These are phyloP conservation scores for Hypena proboscidalis DNA, from an alignment of 2,888 invertebrate genomes.

Conservation along the genomic window DNA sequence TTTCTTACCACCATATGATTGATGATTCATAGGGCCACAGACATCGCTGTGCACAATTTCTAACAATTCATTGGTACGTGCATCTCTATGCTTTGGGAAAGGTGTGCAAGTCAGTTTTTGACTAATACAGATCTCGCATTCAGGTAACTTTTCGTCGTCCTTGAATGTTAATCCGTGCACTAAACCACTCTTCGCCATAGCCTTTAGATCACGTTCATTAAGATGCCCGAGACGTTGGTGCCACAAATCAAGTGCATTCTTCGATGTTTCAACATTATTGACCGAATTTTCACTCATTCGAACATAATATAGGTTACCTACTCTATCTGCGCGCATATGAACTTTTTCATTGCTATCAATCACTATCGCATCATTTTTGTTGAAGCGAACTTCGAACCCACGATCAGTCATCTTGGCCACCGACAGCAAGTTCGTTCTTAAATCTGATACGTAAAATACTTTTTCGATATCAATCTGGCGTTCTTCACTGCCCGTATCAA, in stretches of 20 bases:
- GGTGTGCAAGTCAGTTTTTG: slow-evolving; percentile 7
- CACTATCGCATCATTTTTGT: slow-evolving; percentile 12
- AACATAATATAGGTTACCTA: slow-evolving; percentile 11
- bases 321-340: slow-evolving; percentile 18
- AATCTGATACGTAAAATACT: slow-evolving; percentile 20
- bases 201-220: slow-evolving; percentile 10
- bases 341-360: slow-evolving; percentile 14
- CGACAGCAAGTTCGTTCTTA: too few relatives aligned
- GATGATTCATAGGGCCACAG: too few relatives aligned
- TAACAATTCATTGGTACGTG: too few relatives aligned
- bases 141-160: too few relatives aligned
- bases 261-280: slow-evolving; percentile 12
- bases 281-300: slow-evolving; percentile 11
- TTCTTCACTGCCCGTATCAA: slow-evolving; percentile 2
- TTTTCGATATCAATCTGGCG: slow-evolving; percentile 14
- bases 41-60: too few relatives aligned
- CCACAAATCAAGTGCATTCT: slow-evolving; percentile 14
- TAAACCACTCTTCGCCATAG: too few relatives aligned
- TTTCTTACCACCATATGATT: too few relatives aligned
- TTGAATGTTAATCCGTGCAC: too few relatives aligned
- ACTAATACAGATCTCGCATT: slow-evolving; percentile 14
- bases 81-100: too few relatives aligned
- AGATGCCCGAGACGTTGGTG: slow-evolving; percentile 14
- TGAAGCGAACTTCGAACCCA: slow-evolving; percentile 12
- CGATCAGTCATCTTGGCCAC: too few relatives aligned